These are phyloP conservation scores for Metaphire vulgaris DNA, from an alignment of 1,140 invertebrate species.

Conservation along the genomic window DNA sequence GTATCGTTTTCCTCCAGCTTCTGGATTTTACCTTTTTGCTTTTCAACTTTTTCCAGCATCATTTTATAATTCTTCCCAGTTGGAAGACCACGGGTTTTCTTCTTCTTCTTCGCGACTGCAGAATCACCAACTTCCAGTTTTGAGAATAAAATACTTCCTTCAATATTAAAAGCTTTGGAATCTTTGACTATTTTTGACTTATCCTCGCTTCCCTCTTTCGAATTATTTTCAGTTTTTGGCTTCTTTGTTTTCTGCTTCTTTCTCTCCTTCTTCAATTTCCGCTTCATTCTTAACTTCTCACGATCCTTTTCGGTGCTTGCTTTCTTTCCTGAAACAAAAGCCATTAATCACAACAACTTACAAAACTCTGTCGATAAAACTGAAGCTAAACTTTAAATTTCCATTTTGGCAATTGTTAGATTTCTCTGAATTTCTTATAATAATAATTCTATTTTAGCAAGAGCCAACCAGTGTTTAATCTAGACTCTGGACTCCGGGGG, in stretches of 20 bases:
- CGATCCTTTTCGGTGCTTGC: background rate
- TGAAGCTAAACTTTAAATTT: too few relatives aligned
- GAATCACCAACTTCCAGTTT: background rate
- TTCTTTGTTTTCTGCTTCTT: background rate
- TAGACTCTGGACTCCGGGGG: too few relatives aligned
- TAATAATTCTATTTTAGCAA: too few relatives aligned
- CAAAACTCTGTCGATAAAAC: too few relatives aligned
- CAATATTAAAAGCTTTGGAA: background rate
- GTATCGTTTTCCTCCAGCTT: background rate
- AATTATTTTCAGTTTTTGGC: background rate
- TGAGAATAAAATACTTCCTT: background rate
- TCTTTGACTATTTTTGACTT: background rate
- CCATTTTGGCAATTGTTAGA: too few relatives aligned
- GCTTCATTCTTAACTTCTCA: background rate
- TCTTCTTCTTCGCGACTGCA: background rate
- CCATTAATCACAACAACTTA: too few relatives aligned
- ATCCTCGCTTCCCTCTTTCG: background rate
- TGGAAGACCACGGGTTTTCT: background rate
- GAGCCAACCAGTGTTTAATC: too few relatives aligned
- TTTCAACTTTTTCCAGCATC: background rate
- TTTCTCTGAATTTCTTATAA: too few relatives aligned
- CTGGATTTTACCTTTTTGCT: background rate
- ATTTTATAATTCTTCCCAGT: background rate
- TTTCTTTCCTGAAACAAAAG: too few relatives aligned
- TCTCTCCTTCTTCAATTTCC: background rate